Conservation (phyloP, 2,888 invertebrate species). For the Nudaria mundana region DNA sequence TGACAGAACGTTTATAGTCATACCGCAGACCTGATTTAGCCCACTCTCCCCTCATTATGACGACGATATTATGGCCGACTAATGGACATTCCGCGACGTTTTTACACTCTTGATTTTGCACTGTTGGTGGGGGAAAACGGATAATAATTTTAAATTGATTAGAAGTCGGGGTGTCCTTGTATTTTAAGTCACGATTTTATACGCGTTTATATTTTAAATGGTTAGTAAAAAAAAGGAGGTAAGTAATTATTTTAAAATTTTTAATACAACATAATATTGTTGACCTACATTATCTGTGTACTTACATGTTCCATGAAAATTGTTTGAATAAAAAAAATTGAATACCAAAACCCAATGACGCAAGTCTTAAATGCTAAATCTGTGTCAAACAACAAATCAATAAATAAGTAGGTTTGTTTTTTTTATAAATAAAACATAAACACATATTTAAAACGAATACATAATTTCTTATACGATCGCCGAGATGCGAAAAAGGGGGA, state of each 20-base stretch:
- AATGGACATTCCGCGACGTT: constrained; percentile 62
- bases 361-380: background rate
- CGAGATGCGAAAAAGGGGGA: constrained; percentile 76
- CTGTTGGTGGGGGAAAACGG: constrained; percentile 48
- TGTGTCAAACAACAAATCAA: too few relatives aligned
- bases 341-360: background rate
- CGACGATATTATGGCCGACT: constrained; percentile 59
- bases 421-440: constrained; percentile 50
- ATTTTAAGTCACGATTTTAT: constrained; percentile 18
- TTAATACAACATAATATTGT: too few relatives aligned
- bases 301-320: too few relatives aligned
- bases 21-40: constrained; percentile 50
- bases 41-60: constrained; percentile 61
- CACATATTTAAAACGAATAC: too few relatives aligned
- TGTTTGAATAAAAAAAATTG: too few relatives aligned
- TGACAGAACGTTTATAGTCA: constrained; percentile 52
- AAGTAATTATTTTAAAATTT: background rate
- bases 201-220: background rate
- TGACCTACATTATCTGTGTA: too few relatives aligned
- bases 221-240: background rate
- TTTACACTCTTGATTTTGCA: constrained; percentile 54
- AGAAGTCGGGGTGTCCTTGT: constrained; percentile 21
- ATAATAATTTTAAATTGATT: constrained; percentile 56
- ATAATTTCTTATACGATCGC: constrained; percentile 71
- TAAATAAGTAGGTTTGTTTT: too few relatives aligned